These are phyloP conservation scores for Murina feae DNA, from an alignment of 2,113 vertebrate species.

Conservation along the genomic window DNA sequence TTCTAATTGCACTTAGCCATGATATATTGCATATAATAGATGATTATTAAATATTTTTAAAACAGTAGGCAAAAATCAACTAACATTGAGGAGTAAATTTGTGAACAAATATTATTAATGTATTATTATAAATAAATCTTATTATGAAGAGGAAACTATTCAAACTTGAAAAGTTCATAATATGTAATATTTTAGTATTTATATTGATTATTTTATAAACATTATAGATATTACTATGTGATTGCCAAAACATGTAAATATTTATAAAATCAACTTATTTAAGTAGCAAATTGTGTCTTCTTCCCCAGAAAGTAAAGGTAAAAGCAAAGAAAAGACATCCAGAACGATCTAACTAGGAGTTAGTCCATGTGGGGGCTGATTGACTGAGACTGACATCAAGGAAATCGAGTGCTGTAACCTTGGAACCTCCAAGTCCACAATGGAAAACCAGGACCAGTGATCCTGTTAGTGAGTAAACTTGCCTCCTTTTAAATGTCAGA, in stretches of 20 bases:
- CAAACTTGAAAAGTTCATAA: neutral
- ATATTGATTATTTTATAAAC: neutral
- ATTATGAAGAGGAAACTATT: neutral
- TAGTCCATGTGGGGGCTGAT: neutral
- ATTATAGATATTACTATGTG: neutral
- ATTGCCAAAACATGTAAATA: neutral
- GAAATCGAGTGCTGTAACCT: constrained; percentile 64
- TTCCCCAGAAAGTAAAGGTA: neutral
- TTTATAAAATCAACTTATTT: neutral
- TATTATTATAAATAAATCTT: neutral
- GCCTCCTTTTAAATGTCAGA: constrained; percentile 33
- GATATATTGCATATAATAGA: neutral
- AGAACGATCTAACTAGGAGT: neutral
- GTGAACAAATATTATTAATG: neutral
- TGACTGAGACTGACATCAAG: constrained; percentile 46
- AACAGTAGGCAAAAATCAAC: neutral
- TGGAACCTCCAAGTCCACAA: neutral
- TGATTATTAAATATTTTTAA: neutral
- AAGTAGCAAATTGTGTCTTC: neutral
- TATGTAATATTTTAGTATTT: neutral
- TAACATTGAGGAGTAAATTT: neutral
- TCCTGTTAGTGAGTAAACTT: constrained; percentile 35
- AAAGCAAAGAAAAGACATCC: neutral
- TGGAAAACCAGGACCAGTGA: constrained; percentile 25
- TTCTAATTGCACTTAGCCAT: neutral